These are phyloP conservation scores for Channa argus DNA, from an alignment of 2,113 vertebrate genomes.

Conservation along the genomic window DNA sequence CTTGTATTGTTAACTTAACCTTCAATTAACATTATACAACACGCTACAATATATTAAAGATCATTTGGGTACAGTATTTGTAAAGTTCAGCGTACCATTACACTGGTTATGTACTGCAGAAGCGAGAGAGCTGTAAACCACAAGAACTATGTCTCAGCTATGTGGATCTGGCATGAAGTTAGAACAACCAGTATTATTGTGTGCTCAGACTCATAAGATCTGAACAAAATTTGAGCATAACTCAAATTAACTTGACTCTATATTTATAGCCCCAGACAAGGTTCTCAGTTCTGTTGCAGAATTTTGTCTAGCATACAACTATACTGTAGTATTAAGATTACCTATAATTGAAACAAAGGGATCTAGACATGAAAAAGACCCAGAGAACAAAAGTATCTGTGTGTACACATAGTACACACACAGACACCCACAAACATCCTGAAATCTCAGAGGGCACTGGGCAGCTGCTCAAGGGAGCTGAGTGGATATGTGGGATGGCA, in stretches of 20 bases:
- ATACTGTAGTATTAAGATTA: not conserved
- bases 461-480: slow-evolving; percentile 48
- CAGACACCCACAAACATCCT: not conserved
- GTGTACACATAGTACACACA: not conserved
- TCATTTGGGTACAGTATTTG: too few species aligned
- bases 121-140: too few species aligned
- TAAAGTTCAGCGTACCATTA: too few species aligned
- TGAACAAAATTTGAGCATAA: not conserved
- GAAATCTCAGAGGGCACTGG: slow-evolving; percentile 40
- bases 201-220: not conserved
- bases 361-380: not conserved
- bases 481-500: slow-evolving; percentile 34
- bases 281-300: not conserved
- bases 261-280: not conserved
- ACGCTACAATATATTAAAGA: too few species aligned
- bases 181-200: not conserved
- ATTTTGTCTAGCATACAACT: not conserved
- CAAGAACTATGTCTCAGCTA: too few species aligned
- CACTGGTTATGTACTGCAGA: too few species aligned
- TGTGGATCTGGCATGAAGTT: too few species aligned
- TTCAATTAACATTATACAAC: too few species aligned
- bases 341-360: not conserved
- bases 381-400: not conserved
- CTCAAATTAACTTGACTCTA: not conserved
- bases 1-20: too few species aligned